Conservation (phyloP, 2,888 invertebrate genomes). For the Rhodophaea formosa region DNA sequence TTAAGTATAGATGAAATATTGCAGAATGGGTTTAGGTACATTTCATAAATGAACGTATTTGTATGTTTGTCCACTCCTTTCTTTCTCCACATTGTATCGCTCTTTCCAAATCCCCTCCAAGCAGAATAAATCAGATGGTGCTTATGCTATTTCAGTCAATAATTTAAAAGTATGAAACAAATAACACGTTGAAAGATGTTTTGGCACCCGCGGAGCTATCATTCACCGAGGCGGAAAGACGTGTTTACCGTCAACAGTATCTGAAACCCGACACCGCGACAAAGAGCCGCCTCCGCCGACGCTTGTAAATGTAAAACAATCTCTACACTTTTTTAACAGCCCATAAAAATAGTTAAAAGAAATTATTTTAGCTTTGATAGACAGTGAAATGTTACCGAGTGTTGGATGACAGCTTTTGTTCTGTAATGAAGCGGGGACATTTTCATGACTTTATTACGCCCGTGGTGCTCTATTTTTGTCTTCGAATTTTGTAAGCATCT, state of each 20-base stretch:
- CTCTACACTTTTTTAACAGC: slow-evolving; percentile 76
- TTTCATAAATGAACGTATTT: no score
- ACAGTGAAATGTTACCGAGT: slow-evolving; percentile 80
- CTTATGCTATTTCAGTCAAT: background rate
- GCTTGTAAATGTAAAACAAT: slow-evolving; percentile 79
- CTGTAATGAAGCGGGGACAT: slow-evolving; percentile 76
- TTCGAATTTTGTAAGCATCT: background rate
- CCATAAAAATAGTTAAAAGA: slow-evolving; percentile 80
- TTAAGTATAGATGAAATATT: no score
- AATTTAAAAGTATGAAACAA: slow-evolving; percentile 18
- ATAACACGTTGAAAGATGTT: slow-evolving; percentile 27
- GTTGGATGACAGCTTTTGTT: slow-evolving; percentile 80
- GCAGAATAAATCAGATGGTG: background rate
- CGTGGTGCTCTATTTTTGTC: slow-evolving; percentile 68
- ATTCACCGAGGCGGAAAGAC: slow-evolving; percentile 71
- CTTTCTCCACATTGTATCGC: no score
- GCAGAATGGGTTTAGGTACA: no score
- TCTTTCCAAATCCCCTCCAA: background rate
- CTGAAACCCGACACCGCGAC: slow-evolving; percentile 68
- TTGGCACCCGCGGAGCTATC: slow-evolving; percentile 70
- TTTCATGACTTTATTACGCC: slow-evolving; percentile 69
- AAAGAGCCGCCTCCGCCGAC: slow-evolving; percentile 76
- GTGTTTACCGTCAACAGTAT: slow-evolving; percentile 75
- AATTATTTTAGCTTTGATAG: slow-evolving; percentile 73
- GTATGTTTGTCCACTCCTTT: no score